Conservation (phyloP, 2,113 vertebrate genomes). For the Microcebus jonahi region DNA sequence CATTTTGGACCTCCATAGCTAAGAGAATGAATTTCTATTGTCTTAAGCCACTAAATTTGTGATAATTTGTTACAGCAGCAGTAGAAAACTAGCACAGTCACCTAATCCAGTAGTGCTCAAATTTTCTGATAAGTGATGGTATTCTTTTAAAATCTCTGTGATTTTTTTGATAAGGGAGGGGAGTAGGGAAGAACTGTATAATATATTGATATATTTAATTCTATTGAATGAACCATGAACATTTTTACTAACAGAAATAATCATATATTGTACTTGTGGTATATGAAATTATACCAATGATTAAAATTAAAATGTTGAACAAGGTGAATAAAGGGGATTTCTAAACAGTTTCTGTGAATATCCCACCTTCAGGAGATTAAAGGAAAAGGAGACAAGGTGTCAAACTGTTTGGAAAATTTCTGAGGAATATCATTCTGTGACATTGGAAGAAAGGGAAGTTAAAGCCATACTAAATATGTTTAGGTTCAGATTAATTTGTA, state of each 20-base stretch:
- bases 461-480: background rate
- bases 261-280: background rate
- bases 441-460: background rate
- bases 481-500: background rate
- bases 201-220: background rate
- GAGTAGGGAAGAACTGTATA: background rate
- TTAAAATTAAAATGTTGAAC: constrained; percentile 27
- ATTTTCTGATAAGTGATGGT: background rate
- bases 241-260: constrained; percentile 9
- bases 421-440: background rate
- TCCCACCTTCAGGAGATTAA: background rate
- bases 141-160: background rate
- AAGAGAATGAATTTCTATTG: constrained; percentile 15
- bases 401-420: background rate
- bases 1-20: background rate
- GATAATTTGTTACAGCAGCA: background rate
- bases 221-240: background rate
- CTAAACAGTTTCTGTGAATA: background rate
- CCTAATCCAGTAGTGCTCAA: background rate
- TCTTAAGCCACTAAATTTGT: background rate
- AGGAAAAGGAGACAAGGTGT: constrained; percentile 1
- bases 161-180: background rate
- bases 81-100: background rate
- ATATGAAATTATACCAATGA: background rate
- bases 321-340: background rate